Evolutionary conservation across 2,888 invertebrate species (phyloP).

Genomic region (Leucophenga maculata): DNA sequence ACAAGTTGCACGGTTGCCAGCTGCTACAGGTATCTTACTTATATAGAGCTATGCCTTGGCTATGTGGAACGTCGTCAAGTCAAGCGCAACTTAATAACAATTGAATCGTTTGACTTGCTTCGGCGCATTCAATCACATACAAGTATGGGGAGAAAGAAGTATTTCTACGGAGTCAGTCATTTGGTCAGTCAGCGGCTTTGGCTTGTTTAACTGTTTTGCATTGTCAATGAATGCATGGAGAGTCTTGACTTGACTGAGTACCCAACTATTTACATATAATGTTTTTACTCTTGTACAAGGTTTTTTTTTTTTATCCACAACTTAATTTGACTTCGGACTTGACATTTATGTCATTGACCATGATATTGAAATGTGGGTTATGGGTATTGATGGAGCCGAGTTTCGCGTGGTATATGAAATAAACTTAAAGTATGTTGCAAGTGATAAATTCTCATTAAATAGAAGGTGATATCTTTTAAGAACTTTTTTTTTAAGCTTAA

Average conservation of each 20-base stretch:
- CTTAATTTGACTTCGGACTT: too few relatives aligned
- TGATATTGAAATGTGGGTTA: conserved; percentile 64
- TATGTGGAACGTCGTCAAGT: background rate
- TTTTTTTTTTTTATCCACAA: too few relatives aligned
- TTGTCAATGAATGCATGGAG: too few relatives aligned
- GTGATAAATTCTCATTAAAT: too few relatives aligned
- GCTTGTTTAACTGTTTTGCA: too few relatives aligned
- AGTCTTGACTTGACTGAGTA: too few relatives aligned
- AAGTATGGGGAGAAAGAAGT: background rate
- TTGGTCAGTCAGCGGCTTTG: background rate
- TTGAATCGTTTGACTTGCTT: conserved; percentile 8
- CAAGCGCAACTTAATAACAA: conserved; percentile 13
- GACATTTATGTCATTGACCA: conserved; percentile 5
- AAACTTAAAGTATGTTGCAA: too few relatives aligned
- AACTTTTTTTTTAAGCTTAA: too few relatives aligned
- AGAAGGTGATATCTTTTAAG: too few relatives aligned
- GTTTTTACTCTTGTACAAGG: too few relatives aligned
- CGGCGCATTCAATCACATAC: conserved; percentile 8
- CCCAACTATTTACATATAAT: too few relatives aligned
- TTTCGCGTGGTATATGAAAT: too few relatives aligned
- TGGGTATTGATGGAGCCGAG: conserved; percentile 53
- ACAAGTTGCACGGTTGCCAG: background rate
- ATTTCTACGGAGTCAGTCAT: background rate
- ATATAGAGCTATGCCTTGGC: background rate
- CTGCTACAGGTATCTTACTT: background rate